Base-by-base conservation (phyloP, 1,140 invertebrate species). In the Hylyphantes graminicola region DNA sequence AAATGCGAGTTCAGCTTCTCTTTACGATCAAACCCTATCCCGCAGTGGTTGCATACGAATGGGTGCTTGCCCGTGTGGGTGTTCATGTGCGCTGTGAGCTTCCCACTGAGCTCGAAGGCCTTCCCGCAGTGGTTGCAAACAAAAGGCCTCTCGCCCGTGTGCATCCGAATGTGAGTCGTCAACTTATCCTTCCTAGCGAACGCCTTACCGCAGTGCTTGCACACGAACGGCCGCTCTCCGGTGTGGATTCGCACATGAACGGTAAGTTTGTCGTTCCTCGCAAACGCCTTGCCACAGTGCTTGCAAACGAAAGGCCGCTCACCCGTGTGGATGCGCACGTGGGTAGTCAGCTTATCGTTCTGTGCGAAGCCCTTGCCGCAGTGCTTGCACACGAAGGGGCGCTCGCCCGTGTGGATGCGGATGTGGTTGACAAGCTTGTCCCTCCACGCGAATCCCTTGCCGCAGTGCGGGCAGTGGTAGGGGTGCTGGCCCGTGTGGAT, bases 401-500 rank as follows among this genome's bases (percentile, higher is more conserved):
- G 88, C 85, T 87, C 88, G 21, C 88, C 91, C 82, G 89, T 89
- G 87, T 92, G 92, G 85, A 88, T 88, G 77, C 90, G 88, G 50
- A 88, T 86, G 85, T 92, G 92, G 57, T 90, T 88, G n/a, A 89
- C 88, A 11, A 92, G 87, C 85, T 92, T 91, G 67, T 90, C 90
- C 74, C 90, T 90, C 11, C 92, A 91, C 87, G 92, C 93, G 86
- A 94, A 94, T 65, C 90, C 90, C 86, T 93, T 93, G 51, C 88
- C 87, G 87, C 91, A 91, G 64, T 88, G 87, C 55, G 80, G 80
- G 79, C 90, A 90, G 15, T 72, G 81, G 90, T 97, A 99, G 0
- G 98, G 98, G 89, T 99, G 99, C 90, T 99, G 97, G 0, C 98
- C 98, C 0, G 97, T 99, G 91, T 99, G 98, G 8, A 96, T 97